These are phyloP conservation scores for Psephotus haematonotus DNA, from an alignment of 2,113 vertebrate species.

Conservation along the genomic window DNA sequence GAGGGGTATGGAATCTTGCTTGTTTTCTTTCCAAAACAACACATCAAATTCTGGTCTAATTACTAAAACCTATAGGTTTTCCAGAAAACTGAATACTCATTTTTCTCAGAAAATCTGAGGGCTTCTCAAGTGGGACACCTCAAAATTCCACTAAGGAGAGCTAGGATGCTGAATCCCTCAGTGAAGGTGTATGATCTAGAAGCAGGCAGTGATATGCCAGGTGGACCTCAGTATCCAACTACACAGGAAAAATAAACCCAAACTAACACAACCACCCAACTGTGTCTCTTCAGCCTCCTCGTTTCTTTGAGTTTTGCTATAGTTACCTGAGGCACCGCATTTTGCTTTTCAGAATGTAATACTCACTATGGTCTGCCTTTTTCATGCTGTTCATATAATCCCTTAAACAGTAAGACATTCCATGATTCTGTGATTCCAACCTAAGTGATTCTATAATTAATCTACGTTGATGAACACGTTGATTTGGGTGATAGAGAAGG, in stretches of 20 bases:
- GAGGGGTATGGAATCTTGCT: rapidly evolving
- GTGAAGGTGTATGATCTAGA: not conserved
- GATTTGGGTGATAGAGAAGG: not conserved
- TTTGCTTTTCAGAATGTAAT: not conserved
- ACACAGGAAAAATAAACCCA: not conserved
- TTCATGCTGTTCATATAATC: not conserved
- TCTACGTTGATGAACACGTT: not conserved
- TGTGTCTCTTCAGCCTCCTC: not conserved
- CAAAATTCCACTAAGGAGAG: not conserved
- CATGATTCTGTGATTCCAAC: not conserved
- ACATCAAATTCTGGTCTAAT: not conserved
- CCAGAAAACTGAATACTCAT: not conserved
- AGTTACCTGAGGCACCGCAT: not conserved
- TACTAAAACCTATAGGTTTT: not conserved
- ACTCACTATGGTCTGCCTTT: not conserved
- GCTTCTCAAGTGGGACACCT: not conserved
- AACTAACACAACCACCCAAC: not conserved
- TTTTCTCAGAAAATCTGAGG: not conserved
- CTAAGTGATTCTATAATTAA: not conserved
- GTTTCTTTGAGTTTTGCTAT: not conserved
- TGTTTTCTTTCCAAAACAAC: not conserved
- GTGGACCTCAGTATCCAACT: not conserved
- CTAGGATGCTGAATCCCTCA: not conserved
- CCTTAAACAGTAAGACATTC: not conserved
- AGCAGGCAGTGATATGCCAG: not conserved